Evolutionary conservation across 2,113 vertebrate genomes (phyloP), one percentile per base, ranked within the genome.

Genomic region (Microcebus murinus): DNA sequence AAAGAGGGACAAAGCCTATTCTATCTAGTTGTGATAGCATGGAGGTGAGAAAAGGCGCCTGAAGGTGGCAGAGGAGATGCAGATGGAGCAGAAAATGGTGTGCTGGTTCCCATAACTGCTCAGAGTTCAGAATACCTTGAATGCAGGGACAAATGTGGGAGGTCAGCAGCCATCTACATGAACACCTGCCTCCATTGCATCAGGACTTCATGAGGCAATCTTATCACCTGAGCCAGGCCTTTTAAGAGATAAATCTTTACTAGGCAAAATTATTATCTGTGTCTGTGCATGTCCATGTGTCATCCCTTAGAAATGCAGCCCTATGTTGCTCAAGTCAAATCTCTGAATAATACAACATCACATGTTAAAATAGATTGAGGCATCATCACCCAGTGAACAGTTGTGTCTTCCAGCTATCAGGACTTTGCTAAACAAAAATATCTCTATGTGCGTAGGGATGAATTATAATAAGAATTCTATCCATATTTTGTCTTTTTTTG

Each of bases 371-470:
- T 1, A 90, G 74, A 81, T 8, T 9, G 1, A 71, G 48, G 25
- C 20, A 61, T 68, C 20, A 61, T 68, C 52, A 74, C 20, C 63
- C n/a, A 21, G 45, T 25, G 29, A 87, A 79, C 14, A 89, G 48
- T 2, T 70, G 27, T 34, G 20, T 52, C 55, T 87, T 84, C 55
- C 17, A 50, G 80, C 12, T 50, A 73, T 31, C 36, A 61, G 67
- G 52, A 42, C 29, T 91, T 71, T 76, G 36, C 36, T 42, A 65
- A 94, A 87, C 34, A 95, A 77, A 91, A 93, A 76, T 25, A 81
- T 42, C 82, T 92, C 88, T 36, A 59, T 55, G 34, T 45, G 48
- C 10, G 10, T 39, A 80, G 61, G 34, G 83, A 81, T 18, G 18
- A 84, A 81, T 96, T 79, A 59, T 29, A 87, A 48, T 15, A 57